Evolutionary conservation across 2,113 vertebrate genomes (phyloP), one percentile per base, ranked within the genome.

Genomic region (Pangasianodon gigas): DNA sequence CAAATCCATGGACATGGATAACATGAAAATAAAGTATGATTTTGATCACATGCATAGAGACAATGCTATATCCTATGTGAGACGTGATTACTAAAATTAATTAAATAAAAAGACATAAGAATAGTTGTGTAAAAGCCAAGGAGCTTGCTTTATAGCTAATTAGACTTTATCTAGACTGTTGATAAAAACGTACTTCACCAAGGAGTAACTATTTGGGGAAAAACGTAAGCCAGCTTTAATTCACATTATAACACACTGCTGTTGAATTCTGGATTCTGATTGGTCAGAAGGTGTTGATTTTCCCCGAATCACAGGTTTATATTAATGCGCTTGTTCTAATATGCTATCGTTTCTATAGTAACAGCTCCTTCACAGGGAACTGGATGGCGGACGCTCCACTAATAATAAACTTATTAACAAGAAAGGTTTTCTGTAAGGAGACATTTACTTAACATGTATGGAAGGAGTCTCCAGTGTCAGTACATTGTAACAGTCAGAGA

Each of bases 1-100:
- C 94, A 93, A 93, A 96, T 95, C 93, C 95, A 95, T 96, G 92
- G 93, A 95, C 58, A 86, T 3, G 29, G 37, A 56, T 37, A 71
- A 8, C 16, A 32, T 58, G 37, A 81, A 56, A 82, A 80, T 82
- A 29, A 79, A 24, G 26, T 26, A 74, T 21, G 14, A 74, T 6
- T 8, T 41, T 19, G 41, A 44, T 44, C 3, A 44, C 19, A 19
- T 19, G 11, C 18, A 9, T 10, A 44, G 37, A 75, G 19, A 75
- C n/a, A 29, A 29, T 3, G 62, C 62, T 3, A 11, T 29, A 10
- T 29, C 62, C 62, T 16, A 32, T 1, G 13, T 32, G 67, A 32
- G 62, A 13, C 29, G 56, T 19, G 60, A 8, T 62, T 62, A 62
- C 8, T 29, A 3, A 65, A 29, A 29, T 65, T 2, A 29, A 24